Conservation (phyloP, 2,888 invertebrate genomes). For the Drosophila nr. fundita region DNA sequence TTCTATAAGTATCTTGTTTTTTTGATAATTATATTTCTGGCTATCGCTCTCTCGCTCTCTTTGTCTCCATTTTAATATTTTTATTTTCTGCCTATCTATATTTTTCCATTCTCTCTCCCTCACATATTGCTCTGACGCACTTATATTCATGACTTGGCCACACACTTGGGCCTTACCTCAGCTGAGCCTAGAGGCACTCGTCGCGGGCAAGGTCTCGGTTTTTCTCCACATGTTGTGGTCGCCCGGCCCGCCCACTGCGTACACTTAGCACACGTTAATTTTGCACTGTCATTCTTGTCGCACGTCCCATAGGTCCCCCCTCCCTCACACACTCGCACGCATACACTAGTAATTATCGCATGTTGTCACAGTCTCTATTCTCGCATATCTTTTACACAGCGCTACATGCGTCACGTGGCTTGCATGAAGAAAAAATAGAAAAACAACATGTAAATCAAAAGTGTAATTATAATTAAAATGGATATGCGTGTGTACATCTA, state of each 20-base stretch:
- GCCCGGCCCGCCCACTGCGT: background rate
- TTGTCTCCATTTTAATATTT: background rate
- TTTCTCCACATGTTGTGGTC: background rate
- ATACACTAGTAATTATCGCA: conserved; percentile 29
- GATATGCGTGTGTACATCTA: conserved; percentile 31
- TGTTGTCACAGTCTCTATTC: conserved; percentile 31
- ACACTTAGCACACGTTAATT: conserved; percentile 31
- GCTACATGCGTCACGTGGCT: conserved; percentile 60
- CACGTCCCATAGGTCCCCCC: background rate
- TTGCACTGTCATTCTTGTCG: conserved; percentile 23
- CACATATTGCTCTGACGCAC: conserved; percentile 15
- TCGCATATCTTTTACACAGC: conserved; percentile 39
- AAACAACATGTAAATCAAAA: conserved; percentile 28
- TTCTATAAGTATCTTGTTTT: background rate
- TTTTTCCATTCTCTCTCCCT: background rate
- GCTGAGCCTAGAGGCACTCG: conserved; percentile 25
- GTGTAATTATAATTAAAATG: conserved; percentile 50
- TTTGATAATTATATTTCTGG: background rate
- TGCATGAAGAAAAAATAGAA: conserved; percentile 33
- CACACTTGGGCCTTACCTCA: conserved; percentile 26
- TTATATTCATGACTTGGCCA: conserved; percentile 32
- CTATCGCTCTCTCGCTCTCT: background rate
- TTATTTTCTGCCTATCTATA: background rate
- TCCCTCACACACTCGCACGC: background rate
- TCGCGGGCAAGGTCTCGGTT: conserved; percentile 27